phyloP scores from a whole-genome alignment of 2,797 vertebrate species.

The Hipposideros larvatus region DNA sequence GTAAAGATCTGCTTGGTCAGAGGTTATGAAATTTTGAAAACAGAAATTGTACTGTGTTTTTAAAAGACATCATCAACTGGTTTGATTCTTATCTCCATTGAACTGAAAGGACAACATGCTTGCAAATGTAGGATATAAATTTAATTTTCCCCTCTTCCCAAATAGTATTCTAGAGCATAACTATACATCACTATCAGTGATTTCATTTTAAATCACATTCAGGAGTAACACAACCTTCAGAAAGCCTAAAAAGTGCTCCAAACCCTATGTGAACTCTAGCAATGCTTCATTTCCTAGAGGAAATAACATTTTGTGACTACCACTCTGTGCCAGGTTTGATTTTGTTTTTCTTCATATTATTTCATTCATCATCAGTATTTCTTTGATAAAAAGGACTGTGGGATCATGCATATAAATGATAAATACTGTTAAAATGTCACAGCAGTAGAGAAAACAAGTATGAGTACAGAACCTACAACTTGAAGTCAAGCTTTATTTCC shows the following conservation, averaged over 20 bases:
- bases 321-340: background rate
- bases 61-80: background rate
- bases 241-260: background rate
- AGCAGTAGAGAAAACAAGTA: background rate
- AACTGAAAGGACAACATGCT: background rate
- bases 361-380: background rate
- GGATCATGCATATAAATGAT: background rate
- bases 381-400: background rate
- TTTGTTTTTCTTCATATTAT: background rate
- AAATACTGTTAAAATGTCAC: background rate
- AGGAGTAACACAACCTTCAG: background rate
- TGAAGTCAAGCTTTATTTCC: background rate
- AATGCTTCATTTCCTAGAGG: background rate
- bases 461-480: background rate
- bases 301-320: background rate
- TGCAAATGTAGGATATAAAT: background rate
- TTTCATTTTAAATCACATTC: background rate
- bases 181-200: background rate
- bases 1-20: background rate
- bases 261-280: background rate
- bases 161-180: background rate
- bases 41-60: background rate
- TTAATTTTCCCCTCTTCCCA: background rate
- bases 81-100: constrained; percentile 7
- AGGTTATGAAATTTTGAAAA: background rate